Evolutionary conservation across 2,797 vertebrate species (phyloP).

Genomic region (Aulostomus chinensis): DNA sequence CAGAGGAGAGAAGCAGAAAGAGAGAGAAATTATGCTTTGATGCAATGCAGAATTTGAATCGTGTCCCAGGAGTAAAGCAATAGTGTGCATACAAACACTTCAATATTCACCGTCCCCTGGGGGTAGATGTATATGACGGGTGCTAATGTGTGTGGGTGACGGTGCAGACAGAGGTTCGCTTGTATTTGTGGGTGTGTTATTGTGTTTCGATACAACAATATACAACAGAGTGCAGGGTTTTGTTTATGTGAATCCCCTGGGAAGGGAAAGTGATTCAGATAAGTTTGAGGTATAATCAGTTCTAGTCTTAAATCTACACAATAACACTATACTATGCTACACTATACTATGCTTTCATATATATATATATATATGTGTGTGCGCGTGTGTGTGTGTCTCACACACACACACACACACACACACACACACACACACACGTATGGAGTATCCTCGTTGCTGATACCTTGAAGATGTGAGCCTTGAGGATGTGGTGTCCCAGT

Average conservation of each 20-base stretch:
- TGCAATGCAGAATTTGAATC: conserved; percentile 55
- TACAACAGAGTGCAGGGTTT: conserved; percentile 1
- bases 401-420: no score
- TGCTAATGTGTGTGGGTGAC: conserved; percentile 39
- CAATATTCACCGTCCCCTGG: conserved; percentile 20
- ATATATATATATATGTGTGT: background rate
- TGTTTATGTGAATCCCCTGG: no score
- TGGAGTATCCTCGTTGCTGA: no score
- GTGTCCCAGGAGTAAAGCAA: conserved; percentile 39
- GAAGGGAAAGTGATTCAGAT: no score
- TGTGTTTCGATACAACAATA: conserved; percentile 11
- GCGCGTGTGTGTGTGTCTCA: background rate
- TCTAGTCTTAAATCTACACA: no score
- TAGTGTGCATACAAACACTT: conserved; percentile 21
- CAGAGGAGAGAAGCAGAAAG: background rate
- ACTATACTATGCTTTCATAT: no score
- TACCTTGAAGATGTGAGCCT: conserved; percentile 99
- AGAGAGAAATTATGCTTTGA: conserved; percentile 56
- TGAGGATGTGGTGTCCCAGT: conserved; percentile 97
- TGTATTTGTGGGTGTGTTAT: conserved; percentile 2
- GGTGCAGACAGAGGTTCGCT: conserved; percentile 14
- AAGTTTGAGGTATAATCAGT: no score
- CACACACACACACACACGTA: no score
- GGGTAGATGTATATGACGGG: conserved; percentile 27
- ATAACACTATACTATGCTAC: no score